Percentiles rank a stretch among this genome's conserved stretches.
These are phyloP conservation scores for Propithecus perrieri DNA, from an alignment of 2,797 vertebrate species.

Conservation along the genomic window DNA sequence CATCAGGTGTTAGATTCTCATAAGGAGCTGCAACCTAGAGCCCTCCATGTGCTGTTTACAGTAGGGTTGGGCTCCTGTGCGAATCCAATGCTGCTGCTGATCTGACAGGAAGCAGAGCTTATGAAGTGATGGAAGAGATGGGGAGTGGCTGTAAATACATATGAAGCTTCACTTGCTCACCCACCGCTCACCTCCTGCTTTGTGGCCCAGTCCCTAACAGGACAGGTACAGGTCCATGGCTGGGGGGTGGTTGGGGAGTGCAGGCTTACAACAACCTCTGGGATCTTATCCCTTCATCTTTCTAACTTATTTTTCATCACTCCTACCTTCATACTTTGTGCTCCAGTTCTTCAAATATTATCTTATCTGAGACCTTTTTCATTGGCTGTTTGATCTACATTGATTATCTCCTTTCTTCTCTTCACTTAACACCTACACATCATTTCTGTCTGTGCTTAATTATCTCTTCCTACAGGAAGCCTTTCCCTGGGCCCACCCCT, in stretches of 20 bases:
- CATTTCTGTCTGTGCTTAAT: background rate
- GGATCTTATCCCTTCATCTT: background rate
- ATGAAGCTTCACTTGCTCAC: fast-evolving
- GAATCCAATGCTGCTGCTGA: no score
- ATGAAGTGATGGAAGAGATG: fast-evolving
- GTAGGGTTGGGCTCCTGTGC: fast-evolving
- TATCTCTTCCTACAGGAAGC: background rate
- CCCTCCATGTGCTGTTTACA: no score
- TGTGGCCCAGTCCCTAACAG: no score
- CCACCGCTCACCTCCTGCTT: no score
- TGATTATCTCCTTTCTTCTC: background rate
- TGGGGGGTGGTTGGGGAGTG: no score
- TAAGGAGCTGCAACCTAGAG: no score
- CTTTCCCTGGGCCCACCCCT: background rate
- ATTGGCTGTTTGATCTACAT: background rate
- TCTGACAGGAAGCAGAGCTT: no score
- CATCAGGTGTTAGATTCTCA: no score
- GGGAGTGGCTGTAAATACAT: no score
- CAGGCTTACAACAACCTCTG: background rate
- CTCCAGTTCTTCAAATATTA: background rate
- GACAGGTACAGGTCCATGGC: no score
- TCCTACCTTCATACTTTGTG: background rate
- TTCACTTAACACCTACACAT: background rate
- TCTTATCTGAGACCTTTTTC: background rate
- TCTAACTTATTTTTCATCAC: background rate